These are phyloP conservation scores for Urocyon cinereoargenteus DNA, from an alignment of 2,797 vertebrate genomes.

Conservation along the genomic window DNA sequence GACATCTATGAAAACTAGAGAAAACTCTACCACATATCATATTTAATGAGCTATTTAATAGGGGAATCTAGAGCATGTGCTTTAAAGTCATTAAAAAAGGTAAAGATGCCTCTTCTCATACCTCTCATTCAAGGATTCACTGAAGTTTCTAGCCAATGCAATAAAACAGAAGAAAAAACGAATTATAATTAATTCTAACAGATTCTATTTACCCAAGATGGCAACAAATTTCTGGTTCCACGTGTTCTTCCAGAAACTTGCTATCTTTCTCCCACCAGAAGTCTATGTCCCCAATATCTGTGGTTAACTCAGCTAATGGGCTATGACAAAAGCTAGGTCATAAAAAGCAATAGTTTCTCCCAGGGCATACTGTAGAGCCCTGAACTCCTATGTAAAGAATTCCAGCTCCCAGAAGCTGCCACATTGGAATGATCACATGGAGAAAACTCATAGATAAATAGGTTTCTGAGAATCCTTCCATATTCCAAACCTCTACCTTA, in stretches of 20 bases:
- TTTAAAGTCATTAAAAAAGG: neutral
- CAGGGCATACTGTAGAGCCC: neutral
- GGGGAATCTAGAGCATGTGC: neutral
- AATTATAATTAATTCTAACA: neutral
- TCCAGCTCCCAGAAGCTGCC: neutral
- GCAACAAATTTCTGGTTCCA: neutral
- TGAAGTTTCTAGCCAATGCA: neutral
- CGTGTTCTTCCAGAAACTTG: neutral
- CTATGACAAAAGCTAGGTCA: neutral
- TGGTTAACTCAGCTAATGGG: neutral
- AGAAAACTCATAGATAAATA: neutral
- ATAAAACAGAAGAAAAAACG: neutral
- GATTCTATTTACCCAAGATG: neutral
- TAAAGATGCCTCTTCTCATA: neutral
- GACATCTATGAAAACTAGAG: neutral
- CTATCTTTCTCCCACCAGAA: neutral
- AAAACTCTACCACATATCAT: neutral
- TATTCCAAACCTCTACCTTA: neutral
- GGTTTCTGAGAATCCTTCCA: neutral
- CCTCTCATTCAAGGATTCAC: neutral
- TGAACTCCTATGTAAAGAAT: neutral
- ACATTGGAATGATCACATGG: neutral
- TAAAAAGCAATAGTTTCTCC: neutral
- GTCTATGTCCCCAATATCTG: neutral
- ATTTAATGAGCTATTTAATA: neutral